These are phyloP conservation scores for Tridacna gigas DNA, from an alignment of 2,888 invertebrate species.

Conservation along the genomic window DNA sequence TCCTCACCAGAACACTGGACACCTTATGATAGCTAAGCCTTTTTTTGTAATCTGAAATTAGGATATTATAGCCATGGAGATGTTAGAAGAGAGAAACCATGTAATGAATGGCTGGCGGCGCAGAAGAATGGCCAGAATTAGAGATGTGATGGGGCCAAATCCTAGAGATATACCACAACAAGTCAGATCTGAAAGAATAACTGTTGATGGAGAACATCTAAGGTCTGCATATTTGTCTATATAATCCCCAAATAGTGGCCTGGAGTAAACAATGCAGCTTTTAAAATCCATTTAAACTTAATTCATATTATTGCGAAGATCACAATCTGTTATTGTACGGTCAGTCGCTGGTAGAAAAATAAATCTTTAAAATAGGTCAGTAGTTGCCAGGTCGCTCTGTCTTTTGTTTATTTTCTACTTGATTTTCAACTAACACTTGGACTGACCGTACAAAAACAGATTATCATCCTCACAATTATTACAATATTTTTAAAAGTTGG, in stretches of 20 bases:
- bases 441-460: too few relatives aligned
- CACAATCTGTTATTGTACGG: too few relatives aligned
- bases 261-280: background rate
- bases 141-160: conserved; percentile 57
- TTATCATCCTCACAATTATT: too few relatives aligned
- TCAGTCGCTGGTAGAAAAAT: too few relatives aligned
- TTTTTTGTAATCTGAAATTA: conserved; percentile 24
- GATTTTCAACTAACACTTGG: too few relatives aligned
- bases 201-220: conserved; percentile 79
- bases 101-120: conserved; percentile 70
- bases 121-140: conserved; percentile 64
- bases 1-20: too few relatives aligned
- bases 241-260: background rate
- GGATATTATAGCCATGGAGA: conserved; percentile 69
- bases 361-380: too few relatives aligned
- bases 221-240: conserved; percentile 65
- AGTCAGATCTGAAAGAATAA: conserved; percentile 75
- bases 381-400: too few relatives aligned
- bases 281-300: background rate
- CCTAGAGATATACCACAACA: conserved; percentile 64
- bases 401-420: too few relatives aligned
- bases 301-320: too few relatives aligned
- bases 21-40: background rate
- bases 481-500: too few relatives aligned
- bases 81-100: conserved; percentile 65